phyloP scores from a whole-genome alignment of 1,140 invertebrate genomes.

The Gonioctena quinquepunctata region DNA sequence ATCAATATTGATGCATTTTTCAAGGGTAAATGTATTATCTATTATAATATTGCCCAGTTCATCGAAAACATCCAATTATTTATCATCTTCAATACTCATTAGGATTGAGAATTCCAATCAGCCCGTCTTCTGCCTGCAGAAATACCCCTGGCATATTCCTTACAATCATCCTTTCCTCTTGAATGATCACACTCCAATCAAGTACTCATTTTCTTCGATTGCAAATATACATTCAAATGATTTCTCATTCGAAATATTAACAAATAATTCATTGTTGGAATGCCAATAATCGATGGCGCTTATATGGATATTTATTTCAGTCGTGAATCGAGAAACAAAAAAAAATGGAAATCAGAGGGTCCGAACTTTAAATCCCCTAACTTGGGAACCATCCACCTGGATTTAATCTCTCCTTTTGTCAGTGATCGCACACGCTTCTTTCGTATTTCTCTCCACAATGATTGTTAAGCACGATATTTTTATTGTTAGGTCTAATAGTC shows the following conservation, averaged over 20 bases:
- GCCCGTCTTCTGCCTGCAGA: no score
- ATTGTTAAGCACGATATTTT: conserved; percentile 18
- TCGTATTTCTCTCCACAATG: conserved; percentile 5
- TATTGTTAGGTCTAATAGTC: conserved; percentile 16
- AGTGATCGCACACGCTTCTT: conserved; percentile 14
- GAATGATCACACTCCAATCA: background rate
- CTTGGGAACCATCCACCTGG: conserved; percentile 18
- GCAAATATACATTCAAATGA: no score
- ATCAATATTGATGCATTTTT: no score
- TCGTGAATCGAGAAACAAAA: background rate
- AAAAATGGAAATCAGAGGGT: conserved; percentile 5
- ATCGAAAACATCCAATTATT: no score
- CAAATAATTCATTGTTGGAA: background rate
- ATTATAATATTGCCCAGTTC: no score
- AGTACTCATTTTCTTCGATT: background rate
- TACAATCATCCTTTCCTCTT: background rate
- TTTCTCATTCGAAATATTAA: background rate
- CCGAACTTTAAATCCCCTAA: conserved; percentile 2
- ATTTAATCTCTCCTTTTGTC: conserved; percentile 13
- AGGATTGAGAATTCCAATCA: no score
- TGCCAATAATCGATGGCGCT: conserved; percentile 49
- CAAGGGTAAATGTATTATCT: no score
- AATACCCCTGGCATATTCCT: no score
- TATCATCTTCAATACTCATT: no score
- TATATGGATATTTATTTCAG: conserved; percentile 10